phyloP scores from a whole-genome alignment of 2,888 invertebrate genomes.

The Malthinus seriepunctatus region DNA sequence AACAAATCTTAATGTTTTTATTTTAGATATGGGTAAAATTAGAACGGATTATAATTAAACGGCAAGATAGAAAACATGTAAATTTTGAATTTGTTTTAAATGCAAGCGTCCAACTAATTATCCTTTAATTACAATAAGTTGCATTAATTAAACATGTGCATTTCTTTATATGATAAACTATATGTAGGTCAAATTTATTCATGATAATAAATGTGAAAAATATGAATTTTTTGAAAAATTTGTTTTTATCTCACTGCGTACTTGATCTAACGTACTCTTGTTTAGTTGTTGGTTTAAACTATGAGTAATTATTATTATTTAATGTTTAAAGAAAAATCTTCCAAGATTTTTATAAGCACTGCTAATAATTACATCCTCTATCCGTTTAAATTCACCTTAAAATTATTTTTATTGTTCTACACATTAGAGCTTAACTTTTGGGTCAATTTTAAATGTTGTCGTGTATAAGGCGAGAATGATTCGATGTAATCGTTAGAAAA shows the following conservation, averaged over 20 bases:
- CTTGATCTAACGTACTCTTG: neutral
- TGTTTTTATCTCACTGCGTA: slow-evolving; percentile 22
- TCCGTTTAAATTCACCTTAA: no score
- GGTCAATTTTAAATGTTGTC: no score
- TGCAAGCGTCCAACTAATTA: slow-evolving; percentile 11
- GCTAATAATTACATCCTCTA: no score
- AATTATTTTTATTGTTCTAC: no score
- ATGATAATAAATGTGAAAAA: slow-evolving; percentile 44
- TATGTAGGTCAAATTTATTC: slow-evolving; percentile 52
- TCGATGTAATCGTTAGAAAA: no score
- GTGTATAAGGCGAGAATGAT: no score
- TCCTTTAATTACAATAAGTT: slow-evolving; percentile 3
- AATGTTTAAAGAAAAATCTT: no score
- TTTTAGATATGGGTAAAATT: slow-evolving; percentile 51
- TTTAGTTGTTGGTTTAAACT: no score
- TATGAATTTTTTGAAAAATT: slow-evolving; percentile 27
- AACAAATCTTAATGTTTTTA: slow-evolving; percentile 49
- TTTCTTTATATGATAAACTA: slow-evolving; percentile 44
- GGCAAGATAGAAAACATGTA: slow-evolving; percentile 28
- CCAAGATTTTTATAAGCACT: no score
- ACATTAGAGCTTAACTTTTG: no score
- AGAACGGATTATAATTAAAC: slow-evolving; percentile 41
- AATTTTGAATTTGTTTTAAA: slow-evolving; percentile 25
- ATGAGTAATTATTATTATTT: no score
- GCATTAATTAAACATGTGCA: slow-evolving; percentile 11